Evolutionary conservation across 2,113 vertebrate genomes (phyloP), one percentile per base, ranked within the genome.

Genomic region (Brienomyrus brachyistius): DNA sequence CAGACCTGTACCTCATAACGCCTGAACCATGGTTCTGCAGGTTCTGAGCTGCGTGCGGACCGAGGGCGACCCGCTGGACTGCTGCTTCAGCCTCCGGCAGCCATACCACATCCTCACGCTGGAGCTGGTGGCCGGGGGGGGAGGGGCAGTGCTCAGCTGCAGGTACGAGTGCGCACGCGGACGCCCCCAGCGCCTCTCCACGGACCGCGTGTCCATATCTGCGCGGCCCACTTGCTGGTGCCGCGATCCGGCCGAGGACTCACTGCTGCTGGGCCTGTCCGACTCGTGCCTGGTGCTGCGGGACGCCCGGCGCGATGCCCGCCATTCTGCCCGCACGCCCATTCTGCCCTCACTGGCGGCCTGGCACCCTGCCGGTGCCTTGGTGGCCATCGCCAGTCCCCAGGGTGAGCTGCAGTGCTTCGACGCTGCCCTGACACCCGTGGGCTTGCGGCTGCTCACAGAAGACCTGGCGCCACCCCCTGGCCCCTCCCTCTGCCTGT

Each of bases 371-470:
- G 94, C 94, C 0, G 98, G 96, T 40, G 96, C 96, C 5, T 3
- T 98, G 91, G 93, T 97, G 31, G 4, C 97, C 91, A 95, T 94
- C 21, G 97, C 97, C n/a, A 97, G 96, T 89, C 96, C 94, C 52
- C 97, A 98, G 92, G 97, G 97, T 15, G 98, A 98, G 91, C 92
- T 99, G 91, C 96, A 98, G 91, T 95, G 97, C 92, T 98, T 99
- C 92, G 98, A 99, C 94, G 95, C 95, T 0, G 97, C 97, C 0
- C 93, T 99, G 84, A 97, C 97, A 2, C 97, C 97, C 17, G 0
- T 99, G 88, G 95, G 94, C 89, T 90, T 98, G 91, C 96, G 96
- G 10, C 94, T 99, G 89, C 89, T 98, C 89, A 96, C 97, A 66
- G 98, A 99, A 93, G 97, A 98, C 47, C 89, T 91, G 23, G 92